These are phyloP conservation scores for Phalloptychus januarius DNA, from an alignment of 2,797 vertebrate genomes.

Conservation along the genomic window DNA sequence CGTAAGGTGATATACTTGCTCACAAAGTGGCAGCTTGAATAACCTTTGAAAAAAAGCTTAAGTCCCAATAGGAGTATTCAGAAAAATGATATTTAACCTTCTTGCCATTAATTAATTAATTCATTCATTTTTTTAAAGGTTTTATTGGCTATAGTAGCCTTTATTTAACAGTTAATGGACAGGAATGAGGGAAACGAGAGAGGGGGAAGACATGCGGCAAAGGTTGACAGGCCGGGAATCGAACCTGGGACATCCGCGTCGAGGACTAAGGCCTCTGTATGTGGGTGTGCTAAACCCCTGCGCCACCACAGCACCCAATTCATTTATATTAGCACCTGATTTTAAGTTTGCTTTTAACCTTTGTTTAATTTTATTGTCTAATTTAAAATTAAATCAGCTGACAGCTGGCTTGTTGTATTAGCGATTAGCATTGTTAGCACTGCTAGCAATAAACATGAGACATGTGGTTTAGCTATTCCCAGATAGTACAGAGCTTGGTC, in stretches of 20 bases:
- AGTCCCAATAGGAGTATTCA: not conserved
- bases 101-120: not conserved
- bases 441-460: not conserved
- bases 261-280: too few relatives aligned
- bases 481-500: not conserved
- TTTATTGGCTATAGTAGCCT: too few relatives aligned
- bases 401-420: not conserved
- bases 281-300: too few relatives aligned
- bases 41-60: not conserved
- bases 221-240: too few relatives aligned
- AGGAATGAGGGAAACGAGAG: too few relatives aligned
- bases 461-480: not conserved
- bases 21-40: not conserved
- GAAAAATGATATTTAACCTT: not conserved
- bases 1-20: not conserved
- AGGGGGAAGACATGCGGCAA: too few relatives aligned
- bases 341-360: not conserved
- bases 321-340: not conserved
- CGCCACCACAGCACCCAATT: too few relatives aligned
- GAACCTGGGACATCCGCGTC: too few relatives aligned
- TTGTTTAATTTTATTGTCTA: not conserved
- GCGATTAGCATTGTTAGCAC: not conserved
- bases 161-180: too few relatives aligned
- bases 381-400: not conserved
- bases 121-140: too few relatives aligned